Conservation (phyloP, 2,888 invertebrate species). For the Erannis defoliaria region DNA sequence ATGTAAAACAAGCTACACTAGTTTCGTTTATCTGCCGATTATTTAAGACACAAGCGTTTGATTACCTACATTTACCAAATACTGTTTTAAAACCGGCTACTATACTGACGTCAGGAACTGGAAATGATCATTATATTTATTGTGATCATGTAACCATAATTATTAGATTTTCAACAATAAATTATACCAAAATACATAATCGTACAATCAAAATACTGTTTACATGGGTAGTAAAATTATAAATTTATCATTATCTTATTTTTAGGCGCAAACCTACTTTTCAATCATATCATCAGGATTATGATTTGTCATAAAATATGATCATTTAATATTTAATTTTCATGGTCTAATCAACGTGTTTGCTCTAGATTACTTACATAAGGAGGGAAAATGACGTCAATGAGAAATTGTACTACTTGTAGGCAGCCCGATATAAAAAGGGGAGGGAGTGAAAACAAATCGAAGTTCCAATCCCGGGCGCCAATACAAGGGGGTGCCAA, state of each 20-base stretch:
- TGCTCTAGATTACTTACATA: neutral
- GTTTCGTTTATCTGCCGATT: constrained; percentile 1
- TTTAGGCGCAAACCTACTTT: constrained; percentile 26
- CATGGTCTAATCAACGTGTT: neutral
- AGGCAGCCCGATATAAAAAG: too few species aligned
- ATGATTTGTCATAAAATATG: neutral
- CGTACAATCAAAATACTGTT: constrained; percentile 33
- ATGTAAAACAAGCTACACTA: constrained; percentile 4
- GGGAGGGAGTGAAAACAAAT: too few species aligned
- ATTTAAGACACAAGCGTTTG: constrained; percentile 39
- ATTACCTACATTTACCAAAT: constrained; percentile 6
- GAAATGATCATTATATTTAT: constrained; percentile 42
- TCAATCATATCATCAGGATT: constrained; percentile 14
- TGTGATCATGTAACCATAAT: constrained; percentile 50
- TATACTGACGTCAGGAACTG: constrained; percentile 58
- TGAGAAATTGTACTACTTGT: too few species aligned
- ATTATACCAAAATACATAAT: constrained; percentile 37
- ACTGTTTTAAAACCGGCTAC: constrained; percentile 53
- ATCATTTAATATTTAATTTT: constrained; percentile 4
- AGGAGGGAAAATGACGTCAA: too few species aligned
- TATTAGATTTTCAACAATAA: constrained; percentile 50
- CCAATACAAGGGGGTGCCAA: too few species aligned
- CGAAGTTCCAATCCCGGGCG: too few species aligned
- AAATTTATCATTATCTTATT: constrained; percentile 24
- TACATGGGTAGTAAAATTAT: constrained; percentile 31